A percentile compares a stretch with the other conserved stretches of the same genome.
phyloP scores from a whole-genome alignment of 1,140 invertebrate genomes.

The Hypothenemus hampei region DNA sequence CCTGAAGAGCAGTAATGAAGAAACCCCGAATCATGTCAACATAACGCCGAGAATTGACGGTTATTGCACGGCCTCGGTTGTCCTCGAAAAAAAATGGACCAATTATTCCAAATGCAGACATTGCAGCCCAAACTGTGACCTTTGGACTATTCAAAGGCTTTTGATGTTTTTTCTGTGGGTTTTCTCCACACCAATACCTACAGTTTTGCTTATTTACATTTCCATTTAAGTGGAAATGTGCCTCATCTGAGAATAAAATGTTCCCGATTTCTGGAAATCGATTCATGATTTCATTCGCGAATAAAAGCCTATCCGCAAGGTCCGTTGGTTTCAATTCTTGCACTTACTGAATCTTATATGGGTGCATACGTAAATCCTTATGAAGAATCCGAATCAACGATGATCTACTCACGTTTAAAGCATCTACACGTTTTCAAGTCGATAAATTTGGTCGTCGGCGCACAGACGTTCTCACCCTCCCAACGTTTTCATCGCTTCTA shows the following conservation, averaged over 20 bases:
- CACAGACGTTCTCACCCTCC: background rate
- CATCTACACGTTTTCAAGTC: background rate
- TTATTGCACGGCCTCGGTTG: background rate
- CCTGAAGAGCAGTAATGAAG: background rate
- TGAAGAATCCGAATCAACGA: background rate
- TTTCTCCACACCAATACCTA: background rate
- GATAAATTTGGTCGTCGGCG: background rate
- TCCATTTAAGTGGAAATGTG: background rate
- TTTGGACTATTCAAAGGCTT: background rate
- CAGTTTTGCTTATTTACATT: no score
- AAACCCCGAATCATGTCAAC: background rate
- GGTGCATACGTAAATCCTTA: background rate
- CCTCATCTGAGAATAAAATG: background rate
- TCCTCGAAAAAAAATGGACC: background rate
- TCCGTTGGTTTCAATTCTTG: no score
- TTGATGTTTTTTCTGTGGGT: background rate
- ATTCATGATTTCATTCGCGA: no score
- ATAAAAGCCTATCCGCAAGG: no score
- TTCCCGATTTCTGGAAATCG: no score
- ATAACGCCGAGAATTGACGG: background rate
- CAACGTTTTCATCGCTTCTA: background rate
- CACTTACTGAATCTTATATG: constrained; percentile 2
- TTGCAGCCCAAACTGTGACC: background rate
- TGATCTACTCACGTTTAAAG: background rate
- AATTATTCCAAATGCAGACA: background rate